Evolutionary conservation across 2,113 vertebrate genomes (phyloP), one percentile per base, ranked within the genome.

Genomic region (Lutjanus erythropterus): DNA sequence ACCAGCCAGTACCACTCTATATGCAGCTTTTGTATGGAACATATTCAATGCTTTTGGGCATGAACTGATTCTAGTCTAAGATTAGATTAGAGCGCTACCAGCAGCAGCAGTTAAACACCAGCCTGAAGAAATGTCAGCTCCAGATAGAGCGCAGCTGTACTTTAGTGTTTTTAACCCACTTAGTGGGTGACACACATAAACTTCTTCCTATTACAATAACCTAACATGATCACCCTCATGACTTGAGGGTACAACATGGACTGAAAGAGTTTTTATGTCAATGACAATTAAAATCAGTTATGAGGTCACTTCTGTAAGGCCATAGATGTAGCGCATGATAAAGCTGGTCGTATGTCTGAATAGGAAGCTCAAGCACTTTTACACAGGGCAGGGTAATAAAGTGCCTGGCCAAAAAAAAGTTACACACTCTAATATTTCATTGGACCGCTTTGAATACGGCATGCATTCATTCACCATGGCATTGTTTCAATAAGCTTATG

Each of bases 41-140:
- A 33, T 69, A 59, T 49, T 33, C 9, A 15, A 1, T 50, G 70
- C 60, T 77, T 49, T 19, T 35, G 52, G 80, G 35, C 59, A 77
- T 77, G 66, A 59, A 59, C 67, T 66, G 50, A 77, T 71, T 76
- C 16, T 50, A 50, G 21, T 82, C 66, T 82, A 76, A 82, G 67
- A 82, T 82, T 82, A 76, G 66, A 76, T 56, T 11, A 8, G 37
- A 46, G 21, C 25, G 39, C 23, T 75, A 55, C 16, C 44, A 61
- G 27, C 53, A 59, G 55, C 64, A 55, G 58, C 29, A 18, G 37
- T 67, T 29, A 18, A 70, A 62, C 71, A 70, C 2, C 58, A 56
- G 80, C 72, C 72, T 58, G 56, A 47, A 75, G 79, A 70, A 18
- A 18, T 27, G 33, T 68, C 11, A 61, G 61, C 78, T 74, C 35